phyloP scores from a whole-genome alignment of 1,140 invertebrate genomes.

The Hypsibius dujardini region DNA sequence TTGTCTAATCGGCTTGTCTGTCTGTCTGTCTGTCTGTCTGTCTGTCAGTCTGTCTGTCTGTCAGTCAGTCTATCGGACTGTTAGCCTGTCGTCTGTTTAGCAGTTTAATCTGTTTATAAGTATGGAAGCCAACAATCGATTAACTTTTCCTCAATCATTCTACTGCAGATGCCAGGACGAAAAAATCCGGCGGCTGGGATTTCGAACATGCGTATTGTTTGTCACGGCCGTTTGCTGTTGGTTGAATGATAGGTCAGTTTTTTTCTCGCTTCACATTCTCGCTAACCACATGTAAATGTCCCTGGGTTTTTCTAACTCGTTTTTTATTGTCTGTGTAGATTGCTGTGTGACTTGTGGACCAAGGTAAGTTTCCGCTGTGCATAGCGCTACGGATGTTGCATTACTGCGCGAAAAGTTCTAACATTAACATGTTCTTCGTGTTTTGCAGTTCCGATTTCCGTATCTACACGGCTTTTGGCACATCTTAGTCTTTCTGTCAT shows the following conservation, averaged over 20 bases:
- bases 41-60: no score
- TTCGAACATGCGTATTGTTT: constrained; percentile 47
- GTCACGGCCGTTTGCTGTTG: constrained; percentile 50
- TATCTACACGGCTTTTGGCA: constrained; percentile 64
- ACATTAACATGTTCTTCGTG: not conserved
- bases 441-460: constrained; percentile 37
- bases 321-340: constrained; percentile 20
- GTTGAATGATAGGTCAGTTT: constrained; percentile 45
- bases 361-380: constrained; percentile 39
- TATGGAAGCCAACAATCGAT: not conserved
- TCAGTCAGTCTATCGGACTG: no score
- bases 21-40: no score
- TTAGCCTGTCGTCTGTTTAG: no score
- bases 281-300: not conserved
- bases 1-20: no score
- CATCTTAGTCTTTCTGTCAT: constrained; percentile 55
- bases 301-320: not conserved
- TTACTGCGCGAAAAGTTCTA: not conserved
- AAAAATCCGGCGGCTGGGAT: constrained; percentile 45
- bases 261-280: not conserved
- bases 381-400: not conserved
- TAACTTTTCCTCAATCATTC: not conserved
- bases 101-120: no score
- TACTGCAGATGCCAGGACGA: constrained; percentile 37
- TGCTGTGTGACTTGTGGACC: constrained; percentile 57